Conservation (phyloP, 2,888 invertebrate species). For the Venustoraphidia nigricollis region DNA sequence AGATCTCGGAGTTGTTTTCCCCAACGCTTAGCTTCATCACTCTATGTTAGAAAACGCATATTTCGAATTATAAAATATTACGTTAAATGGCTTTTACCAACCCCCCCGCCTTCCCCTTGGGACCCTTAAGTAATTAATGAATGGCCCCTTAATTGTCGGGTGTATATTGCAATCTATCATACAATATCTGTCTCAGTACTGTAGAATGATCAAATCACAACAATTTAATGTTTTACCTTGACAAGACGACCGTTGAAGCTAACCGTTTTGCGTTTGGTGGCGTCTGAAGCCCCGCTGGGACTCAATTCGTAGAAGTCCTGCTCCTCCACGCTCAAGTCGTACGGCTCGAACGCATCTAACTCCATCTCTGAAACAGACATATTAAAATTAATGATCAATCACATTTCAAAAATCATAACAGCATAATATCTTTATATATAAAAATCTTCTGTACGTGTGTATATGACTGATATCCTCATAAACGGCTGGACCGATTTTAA, state of each 20-base stretch:
- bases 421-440: too few relatives aligned
- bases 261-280: conserved; percentile 26
- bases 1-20: too few relatives aligned
- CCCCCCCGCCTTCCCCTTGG: too few relatives aligned
- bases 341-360: conserved; percentile 37
- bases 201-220: neutral
- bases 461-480: too few relatives aligned
- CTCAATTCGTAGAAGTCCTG: conserved; percentile 55
- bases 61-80: too few relatives aligned
- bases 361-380: conserved; percentile 37
- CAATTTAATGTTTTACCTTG: conserved; percentile 16
- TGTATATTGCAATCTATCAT: neutral
- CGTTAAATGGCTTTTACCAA: too few relatives aligned
- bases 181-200: neutral
- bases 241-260: conserved; percentile 19
- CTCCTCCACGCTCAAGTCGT: conserved; percentile 51
- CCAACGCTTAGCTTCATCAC: too few relatives aligned
- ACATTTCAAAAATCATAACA: neutral
- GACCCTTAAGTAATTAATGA: too few relatives aligned
- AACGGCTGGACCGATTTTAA: too few relatives aligned
- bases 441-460: too few relatives aligned
- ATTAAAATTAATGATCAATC: neutral
- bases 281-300: conserved; percentile 33
- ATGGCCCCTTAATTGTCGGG: too few relatives aligned
- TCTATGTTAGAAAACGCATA: too few relatives aligned